A percentile compares a stretch with the other conserved stretches of the same genome.
These are phyloP conservation scores for Chaenogobius annularis DNA, from an alignment of 2,113 vertebrate species.

Conservation along the genomic window DNA sequence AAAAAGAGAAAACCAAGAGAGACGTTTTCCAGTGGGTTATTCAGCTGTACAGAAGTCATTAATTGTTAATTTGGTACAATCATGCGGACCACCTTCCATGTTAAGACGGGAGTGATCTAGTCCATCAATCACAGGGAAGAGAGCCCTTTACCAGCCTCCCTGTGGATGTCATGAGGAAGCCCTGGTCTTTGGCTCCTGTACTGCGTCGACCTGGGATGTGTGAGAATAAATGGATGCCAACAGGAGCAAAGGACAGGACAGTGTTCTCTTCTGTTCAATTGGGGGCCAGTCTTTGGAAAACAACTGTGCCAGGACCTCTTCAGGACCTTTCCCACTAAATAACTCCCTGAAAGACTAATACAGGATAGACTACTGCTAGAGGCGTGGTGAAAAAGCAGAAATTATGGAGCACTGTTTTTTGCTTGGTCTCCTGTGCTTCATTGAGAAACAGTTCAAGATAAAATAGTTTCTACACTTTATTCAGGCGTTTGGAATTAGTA, in stretches of 20 bases:
- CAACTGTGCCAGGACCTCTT: slow-evolving; percentile 37
- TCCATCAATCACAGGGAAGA: slow-evolving; percentile 58
- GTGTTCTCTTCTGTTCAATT: slow-evolving; percentile 33
- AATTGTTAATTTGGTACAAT: slow-evolving; percentile 62
- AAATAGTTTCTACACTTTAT: not conserved
- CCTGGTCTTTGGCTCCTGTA: slow-evolving; percentile 38
- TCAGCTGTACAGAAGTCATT: slow-evolving; percentile 54
- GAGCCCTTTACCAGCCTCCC: slow-evolving; percentile 43
- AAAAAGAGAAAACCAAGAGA: slow-evolving; percentile 16
- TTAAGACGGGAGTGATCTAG: slow-evolving; percentile 36
- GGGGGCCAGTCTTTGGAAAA: slow-evolving; percentile 29
- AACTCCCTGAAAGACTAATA: slow-evolving; percentile 16
- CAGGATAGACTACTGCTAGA: slow-evolving; percentile 26
- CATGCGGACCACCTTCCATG: slow-evolving; percentile 55
- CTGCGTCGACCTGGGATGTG: slow-evolving; percentile 15
- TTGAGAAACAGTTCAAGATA: slow-evolving; percentile 48
- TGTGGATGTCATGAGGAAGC: slow-evolving; percentile 32
- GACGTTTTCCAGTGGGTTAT: slow-evolving; percentile 34
- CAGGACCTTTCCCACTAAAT: slow-evolving; percentile 33
- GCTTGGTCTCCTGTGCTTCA: slow-evolving; percentile 44
- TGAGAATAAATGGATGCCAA: slow-evolving; percentile 39
- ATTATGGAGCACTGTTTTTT: slow-evolving; percentile 49
- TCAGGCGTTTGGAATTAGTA: slow-evolving; percentile 30
- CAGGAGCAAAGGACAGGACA: slow-evolving; percentile 13
- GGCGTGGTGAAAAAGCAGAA: slow-evolving; percentile 5